Base-by-base conservation (phyloP, 2,888 invertebrate genomes). In the Limenitis camilla region DNA sequence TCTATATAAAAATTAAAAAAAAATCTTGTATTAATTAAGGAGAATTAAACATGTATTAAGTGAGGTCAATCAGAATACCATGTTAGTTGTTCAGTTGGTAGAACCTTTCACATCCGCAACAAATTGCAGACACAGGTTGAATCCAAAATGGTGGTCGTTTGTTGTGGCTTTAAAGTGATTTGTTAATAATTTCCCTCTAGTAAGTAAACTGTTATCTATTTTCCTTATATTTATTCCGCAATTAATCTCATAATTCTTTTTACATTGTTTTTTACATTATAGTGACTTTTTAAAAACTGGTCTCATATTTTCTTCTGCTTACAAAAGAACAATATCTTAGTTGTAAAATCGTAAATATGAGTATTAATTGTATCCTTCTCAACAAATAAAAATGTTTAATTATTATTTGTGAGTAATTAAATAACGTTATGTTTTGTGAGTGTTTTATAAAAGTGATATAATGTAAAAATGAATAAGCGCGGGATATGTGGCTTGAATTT, bases 71-170 rank as follows among this genome's bases (percentile, higher is more conserved):
- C 5, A 32, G 46, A 55, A 55, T 56, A 57, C 56, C 40, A 60
- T 59, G 56, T 58, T 51, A 48, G 49, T 56, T 49, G 40, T 53
- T 61, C 48, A 56, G 48, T 65, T 66, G 63, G 60, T 61, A 53
- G 48, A 49, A 55, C 53, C 52, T 55, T 62, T 59, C 55, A 74
- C 68, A 72, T 78, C 78, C 79, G 77, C 67, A 71, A 69, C 66
- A 62, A 64, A 63, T 58, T 62, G 62, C 62, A 63, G 60, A 61
- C 62, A 67, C 68, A 72, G 71, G 76, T 78, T 78, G 75, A 76
- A 76, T 85, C 82, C 87, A 88, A 88, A 81, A 88, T 88, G 88
- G 88, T 83, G 78, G 84, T 67, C 85, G 86, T 88, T 88, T 88
- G 88, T 88, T 88, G 88, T 88, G 87, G 59, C 84, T 86, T 80